Conservation (phyloP, 2,797 vertebrate species). For the Gorsachius magnificus region DNA sequence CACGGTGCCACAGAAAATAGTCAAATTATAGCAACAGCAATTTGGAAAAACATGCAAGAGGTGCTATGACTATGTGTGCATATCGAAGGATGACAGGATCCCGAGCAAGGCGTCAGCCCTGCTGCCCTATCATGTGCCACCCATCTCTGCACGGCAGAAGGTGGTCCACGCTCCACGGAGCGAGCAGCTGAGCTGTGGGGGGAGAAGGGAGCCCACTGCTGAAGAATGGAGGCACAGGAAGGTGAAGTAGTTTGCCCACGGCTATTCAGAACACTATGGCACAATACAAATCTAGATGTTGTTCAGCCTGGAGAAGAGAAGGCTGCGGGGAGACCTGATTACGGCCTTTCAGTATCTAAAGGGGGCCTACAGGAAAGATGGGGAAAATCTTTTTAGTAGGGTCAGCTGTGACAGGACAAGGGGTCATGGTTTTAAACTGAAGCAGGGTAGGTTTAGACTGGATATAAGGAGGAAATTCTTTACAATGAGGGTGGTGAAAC, state of each 20-base stretch:
- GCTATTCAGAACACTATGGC: not conserved
- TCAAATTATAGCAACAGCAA: not conserved
- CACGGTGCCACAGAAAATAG: not conserved
- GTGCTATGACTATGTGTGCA: not conserved
- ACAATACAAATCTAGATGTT: not conserved
- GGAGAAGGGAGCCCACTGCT: not conserved
- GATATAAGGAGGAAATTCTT: too few species aligned
- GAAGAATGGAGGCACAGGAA: not conserved
- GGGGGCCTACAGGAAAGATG: too few species aligned
- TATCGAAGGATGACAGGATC: rapidly evolving
- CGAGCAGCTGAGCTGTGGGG: rapidly evolving
- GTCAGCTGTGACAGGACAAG: too few species aligned
- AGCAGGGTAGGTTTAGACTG: too few species aligned
- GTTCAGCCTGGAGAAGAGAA: too few species aligned
- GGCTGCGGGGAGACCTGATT: too few species aligned
- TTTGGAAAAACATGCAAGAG: not conserved
- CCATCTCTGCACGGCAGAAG: not conserved
- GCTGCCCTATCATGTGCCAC: rapidly evolving
- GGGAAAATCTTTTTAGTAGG: too few species aligned
- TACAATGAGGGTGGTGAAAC: too few species aligned
- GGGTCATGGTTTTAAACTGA: too few species aligned
- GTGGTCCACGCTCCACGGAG: rapidly evolving
- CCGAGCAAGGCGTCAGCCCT: rapidly evolving
- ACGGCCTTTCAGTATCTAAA: too few species aligned
- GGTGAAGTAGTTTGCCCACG: not conserved